These are phyloP conservation scores for Drosophila diplacantha DNA, from an alignment of 2,888 invertebrate species.

Conservation along the genomic window DNA sequence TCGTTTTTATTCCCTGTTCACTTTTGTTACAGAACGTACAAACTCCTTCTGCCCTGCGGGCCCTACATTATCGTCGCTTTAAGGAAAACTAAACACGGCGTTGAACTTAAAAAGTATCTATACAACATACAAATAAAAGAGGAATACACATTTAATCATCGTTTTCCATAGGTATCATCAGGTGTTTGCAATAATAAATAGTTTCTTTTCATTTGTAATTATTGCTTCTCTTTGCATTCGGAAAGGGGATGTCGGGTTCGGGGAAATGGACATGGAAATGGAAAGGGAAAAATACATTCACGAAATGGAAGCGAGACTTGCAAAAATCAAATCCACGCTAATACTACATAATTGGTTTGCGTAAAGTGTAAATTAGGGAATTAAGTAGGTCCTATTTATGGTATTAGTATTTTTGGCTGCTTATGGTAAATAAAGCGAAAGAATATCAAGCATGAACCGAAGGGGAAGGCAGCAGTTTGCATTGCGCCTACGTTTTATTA, in stretches of 20 bases:
- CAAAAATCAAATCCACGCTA: constrained; percentile 65
- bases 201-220: constrained; percentile 11
- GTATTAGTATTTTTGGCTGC: constrained; percentile 39
- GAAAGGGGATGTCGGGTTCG: neutral
- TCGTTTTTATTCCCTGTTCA: constrained; percentile 45
- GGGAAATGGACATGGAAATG: constrained; percentile 1
- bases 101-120: constrained; percentile 22
- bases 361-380: constrained; percentile 31
- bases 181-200: constrained; percentile 31
- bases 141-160: constrained; percentile 24
- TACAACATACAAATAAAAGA: constrained; percentile 29
- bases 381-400: constrained; percentile 44
- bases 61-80: constrained; percentile 9
- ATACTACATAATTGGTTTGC: constrained; percentile 52
- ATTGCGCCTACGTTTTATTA: constrained; percentile 12
- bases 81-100: constrained; percentile 12
- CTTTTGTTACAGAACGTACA: constrained; percentile 30
- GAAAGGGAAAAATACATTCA: constrained; percentile 1
- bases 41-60: constrained; percentile 1
- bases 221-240: constrained; percentile 24
- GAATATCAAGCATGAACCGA: constrained; percentile 19
- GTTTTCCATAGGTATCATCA: constrained; percentile 15
- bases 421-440: constrained; percentile 41
- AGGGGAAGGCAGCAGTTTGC: constrained; percentile 26
- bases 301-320: constrained; percentile 55